phyloP scores from a whole-genome alignment of 1,140 invertebrate genomes.

The Glossosoma conforme region DNA sequence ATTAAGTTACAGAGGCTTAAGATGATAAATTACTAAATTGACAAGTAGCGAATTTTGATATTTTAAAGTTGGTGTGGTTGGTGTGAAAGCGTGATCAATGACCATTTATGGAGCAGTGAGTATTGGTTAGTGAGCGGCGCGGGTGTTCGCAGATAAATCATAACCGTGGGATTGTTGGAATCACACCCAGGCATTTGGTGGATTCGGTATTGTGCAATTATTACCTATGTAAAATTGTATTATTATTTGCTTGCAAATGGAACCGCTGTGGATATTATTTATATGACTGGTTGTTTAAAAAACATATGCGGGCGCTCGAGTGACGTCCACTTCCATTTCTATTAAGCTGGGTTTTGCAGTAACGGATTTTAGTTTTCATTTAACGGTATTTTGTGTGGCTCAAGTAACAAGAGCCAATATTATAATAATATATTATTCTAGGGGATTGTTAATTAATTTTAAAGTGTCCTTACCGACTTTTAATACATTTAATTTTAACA shows the following conservation, averaged over 20 bases:
- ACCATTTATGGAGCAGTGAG: no score
- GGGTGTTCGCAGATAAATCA: neutral
- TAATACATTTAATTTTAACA: no score
- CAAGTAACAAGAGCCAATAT: no score
- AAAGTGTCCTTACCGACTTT: no score
- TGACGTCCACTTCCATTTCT: constrained; percentile 2
- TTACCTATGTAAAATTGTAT: constrained; percentile 15
- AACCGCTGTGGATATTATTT: constrained; percentile 15
- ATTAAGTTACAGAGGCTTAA: no score
- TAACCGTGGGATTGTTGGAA: constrained; percentile 25
- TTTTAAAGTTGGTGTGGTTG: no score
- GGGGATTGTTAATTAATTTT: no score
- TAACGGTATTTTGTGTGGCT: constrained; percentile 17
- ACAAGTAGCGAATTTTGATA: no score
- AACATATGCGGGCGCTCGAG: constrained; percentile 13
- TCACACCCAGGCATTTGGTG: neutral
- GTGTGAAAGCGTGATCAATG: no score
- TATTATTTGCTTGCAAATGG: constrained; percentile 10
- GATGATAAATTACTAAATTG: no score
- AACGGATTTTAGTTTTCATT: constrained; percentile 31
- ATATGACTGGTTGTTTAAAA: constrained; percentile 13
- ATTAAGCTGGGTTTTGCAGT: constrained; percentile 16
- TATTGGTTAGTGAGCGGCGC: neutral
- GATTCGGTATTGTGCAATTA: constrained; percentile 9
- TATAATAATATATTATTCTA: no score